phyloP scores from a whole-genome alignment of 2,113 vertebrate species.

The Fukomys damarensis region DNA sequence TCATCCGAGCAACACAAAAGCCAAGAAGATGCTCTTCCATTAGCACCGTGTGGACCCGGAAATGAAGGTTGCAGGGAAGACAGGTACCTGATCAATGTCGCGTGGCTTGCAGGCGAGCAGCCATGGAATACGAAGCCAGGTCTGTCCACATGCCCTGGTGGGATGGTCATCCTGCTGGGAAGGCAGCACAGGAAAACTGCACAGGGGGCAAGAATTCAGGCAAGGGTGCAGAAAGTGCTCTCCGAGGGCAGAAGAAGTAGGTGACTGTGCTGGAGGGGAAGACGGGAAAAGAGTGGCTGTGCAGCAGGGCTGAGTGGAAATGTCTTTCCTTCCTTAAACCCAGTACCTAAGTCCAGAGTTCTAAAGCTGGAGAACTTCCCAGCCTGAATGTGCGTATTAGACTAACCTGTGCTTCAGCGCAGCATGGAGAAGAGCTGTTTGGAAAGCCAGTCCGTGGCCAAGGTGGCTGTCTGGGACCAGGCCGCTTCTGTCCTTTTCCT shows the following conservation, averaged over 20 bases:
- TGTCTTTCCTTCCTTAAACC: background rate
- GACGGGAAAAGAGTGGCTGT: background rate
- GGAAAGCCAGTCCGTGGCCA: background rate
- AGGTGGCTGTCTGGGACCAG: background rate
- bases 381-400: background rate
- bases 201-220: rapidly evolving
- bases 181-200: background rate
- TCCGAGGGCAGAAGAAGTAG: background rate
- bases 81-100: background rate
- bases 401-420: too few species aligned
- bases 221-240: rapidly evolving
- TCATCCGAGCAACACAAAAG: background rate
- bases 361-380: background rate
- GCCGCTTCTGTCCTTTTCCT: background rate
- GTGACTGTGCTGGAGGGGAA: too few species aligned
- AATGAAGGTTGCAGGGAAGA: background rate
- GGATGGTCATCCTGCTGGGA: background rate
- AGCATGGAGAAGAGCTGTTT: background rate
- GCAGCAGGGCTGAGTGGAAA: background rate
- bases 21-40: too few species aligned
- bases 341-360: background rate
- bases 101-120: background rate
- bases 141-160: background rate
- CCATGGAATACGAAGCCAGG: background rate
- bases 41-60: background rate